Base-by-base conservation (phyloP, 30 jellyfish, hydroid and myxozoan genomes). In the Chironex yamaguchii region DNA sequence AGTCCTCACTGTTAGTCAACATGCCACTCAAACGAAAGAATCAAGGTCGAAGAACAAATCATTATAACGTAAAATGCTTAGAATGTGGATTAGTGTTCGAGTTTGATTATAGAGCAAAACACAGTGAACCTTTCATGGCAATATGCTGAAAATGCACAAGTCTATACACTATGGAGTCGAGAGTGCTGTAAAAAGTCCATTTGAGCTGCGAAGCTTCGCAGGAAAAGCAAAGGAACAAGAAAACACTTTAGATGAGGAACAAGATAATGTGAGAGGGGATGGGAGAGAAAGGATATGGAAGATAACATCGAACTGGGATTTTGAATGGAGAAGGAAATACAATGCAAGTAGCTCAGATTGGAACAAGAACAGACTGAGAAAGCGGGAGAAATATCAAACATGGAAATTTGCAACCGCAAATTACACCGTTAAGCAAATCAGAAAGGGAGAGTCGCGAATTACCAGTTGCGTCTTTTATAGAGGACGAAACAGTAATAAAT, bases 61-160 rank as follows among this genome's bases (percentile, higher is more conserved):
- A 31, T 28, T 52, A 52, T 31, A 52, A 52, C 26, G 69, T 52
- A 28, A 52, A 52, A 52, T 52, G 69, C 26, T 31, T 52, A 11
- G 69, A 52, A 52, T 52, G 69, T 52, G 69, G 69, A 52, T 52
- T 31, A 52, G 69, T 52, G 30, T 52, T 52, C 69, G 69, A 52
- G 69, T 52, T 52, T 52, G 69, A 52, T 11, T 52, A 52, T 52
- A 52, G 69, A 1, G 69, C 30, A 20, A 52, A 52, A 52, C 69
- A 52, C 69, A 52, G 26, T 52, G 1, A 52, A 52, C 26, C 26
- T 52, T 20, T 52, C 69, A 52, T 52, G 69, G 26, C 30, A 31
- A 52, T 52, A 20, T 52, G 69, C 22, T 20, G 26, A 28, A 31
- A 20, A 52, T 52, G 69, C 69, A 52, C 26, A 52, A 52, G 26